A percentile compares a stretch with the other conserved stretches of the same genome.
Conservation (phyloP, 2,888 invertebrate genomes). For the Carpatolechia fugitivella region DNA sequence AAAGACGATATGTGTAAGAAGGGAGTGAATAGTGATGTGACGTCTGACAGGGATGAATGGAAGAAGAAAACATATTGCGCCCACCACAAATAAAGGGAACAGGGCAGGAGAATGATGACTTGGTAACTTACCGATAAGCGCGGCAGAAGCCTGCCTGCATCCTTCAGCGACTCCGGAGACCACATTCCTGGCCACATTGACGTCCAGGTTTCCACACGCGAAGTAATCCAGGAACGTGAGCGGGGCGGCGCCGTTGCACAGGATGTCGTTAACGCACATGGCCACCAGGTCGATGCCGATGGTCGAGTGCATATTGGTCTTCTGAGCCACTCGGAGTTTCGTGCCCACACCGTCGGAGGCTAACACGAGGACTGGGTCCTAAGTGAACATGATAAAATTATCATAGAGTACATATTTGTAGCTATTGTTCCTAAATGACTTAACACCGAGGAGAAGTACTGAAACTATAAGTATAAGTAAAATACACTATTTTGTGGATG, state of each 20-base stretch:
- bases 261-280: constrained; percentile 98
- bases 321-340: constrained; percentile 95
- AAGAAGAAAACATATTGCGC: too few species aligned
- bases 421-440: too few species aligned
- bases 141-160: constrained; percentile 89
- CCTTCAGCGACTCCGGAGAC: constrained; percentile 91
- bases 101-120: too few species aligned
- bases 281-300: constrained; percentile 98
- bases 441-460: too few species aligned
- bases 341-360: constrained; percentile 99
- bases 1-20: too few species aligned
- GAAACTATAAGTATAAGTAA: not conserved
- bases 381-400: constrained; percentile 10
- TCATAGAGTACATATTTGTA: too few species aligned
- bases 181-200: constrained; percentile 83
- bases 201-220: constrained; percentile 91
- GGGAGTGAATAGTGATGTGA: too few species aligned
- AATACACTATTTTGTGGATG: too few species aligned
- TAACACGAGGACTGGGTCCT: constrained; percentile 93
- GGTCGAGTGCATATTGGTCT: constrained; percentile 85
- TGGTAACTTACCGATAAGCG: constrained; percentile 90
- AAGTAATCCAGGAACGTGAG: constrained; percentile 98
- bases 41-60: too few species aligned
- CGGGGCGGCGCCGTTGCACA: constrained; percentile 97
- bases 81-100: too few species aligned